Evolutionary conservation across 1,140 invertebrate genomes (phyloP), one percentile per base, ranked within the genome.

Genomic region (Bombus soroeensis): DNA sequence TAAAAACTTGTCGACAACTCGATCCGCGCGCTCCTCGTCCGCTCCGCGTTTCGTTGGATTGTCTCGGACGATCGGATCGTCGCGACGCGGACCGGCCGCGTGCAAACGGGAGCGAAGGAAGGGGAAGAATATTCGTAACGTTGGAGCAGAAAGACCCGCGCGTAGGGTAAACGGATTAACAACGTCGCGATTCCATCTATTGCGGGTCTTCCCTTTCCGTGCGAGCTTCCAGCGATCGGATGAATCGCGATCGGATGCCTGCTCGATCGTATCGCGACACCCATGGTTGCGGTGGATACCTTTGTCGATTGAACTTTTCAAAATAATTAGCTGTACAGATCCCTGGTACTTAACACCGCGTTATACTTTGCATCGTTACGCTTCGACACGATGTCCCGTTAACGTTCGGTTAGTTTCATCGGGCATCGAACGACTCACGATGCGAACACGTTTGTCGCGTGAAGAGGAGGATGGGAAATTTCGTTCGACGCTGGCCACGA

Each of bases 91-190:
- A 25, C 18, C 5, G 47, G 22, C 47, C 47, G 18, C 9, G 32
- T 10, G 34, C 9, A 43, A 41, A 76, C 28, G 41, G 8, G 12
- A 10, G 32, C 34, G 43, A 28, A 13, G n/a, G 13, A 4, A 37
- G 3, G 8, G 41, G 43, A 15, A 39, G 43, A 15, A 39, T 62
- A 59, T 62, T 75, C 41, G 80, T 39, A 73, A 82, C 76, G 70
- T 41, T 28, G 71, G 62, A 87, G 81, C 72, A 68, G 75, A 89
- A 81, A 87, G 78, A 77, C 28, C 59, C 37, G 32, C 32, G 75
- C 74, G 70, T 57, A 22, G 22, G 76, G 53, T 87, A 87, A 87
- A 89, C 76, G 86, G 88, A 89, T 89, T 87, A 89, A 83, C 88
- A 81, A 74, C 75, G 77, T 83, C 57, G 80, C 88, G 88, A 88